These are phyloP conservation scores for Lacanobia wlatinum DNA, from an alignment of 2,888 invertebrate genomes.

Conservation along the genomic window DNA sequence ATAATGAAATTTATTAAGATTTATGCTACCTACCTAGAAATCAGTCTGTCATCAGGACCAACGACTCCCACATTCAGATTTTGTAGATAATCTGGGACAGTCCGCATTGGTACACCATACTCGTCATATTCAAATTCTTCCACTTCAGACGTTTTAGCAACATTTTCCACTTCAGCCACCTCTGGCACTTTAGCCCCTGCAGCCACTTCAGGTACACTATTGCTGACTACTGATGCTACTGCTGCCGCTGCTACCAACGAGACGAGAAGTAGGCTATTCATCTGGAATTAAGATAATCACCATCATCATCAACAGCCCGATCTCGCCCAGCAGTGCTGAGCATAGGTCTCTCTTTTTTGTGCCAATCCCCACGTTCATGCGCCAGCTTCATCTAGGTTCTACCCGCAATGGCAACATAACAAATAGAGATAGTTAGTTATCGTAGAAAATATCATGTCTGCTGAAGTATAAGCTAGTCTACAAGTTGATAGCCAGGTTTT, in stretches of 20 bases:
- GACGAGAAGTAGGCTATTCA: conserved; percentile 31
- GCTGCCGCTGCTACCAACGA: conserved; percentile 21
- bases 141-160: neutral
- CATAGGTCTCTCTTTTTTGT: too few species aligned
- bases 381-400: too few species aligned
- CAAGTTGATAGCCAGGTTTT: neutral
- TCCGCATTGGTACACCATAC: conserved; percentile 22
- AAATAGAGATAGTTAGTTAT: too few species aligned
- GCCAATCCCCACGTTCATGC: too few species aligned
- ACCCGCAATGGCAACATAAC: too few species aligned
- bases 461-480: neutral
- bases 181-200: neutral
- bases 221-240: conserved; percentile 3
- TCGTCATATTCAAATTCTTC: conserved; percentile 17
- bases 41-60: conserved; percentile 17
- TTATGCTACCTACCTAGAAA: conserved; percentile 18
- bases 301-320: too few species aligned
- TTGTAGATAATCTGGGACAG: conserved; percentile 7
- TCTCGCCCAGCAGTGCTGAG: too few species aligned
- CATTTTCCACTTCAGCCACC: neutral
- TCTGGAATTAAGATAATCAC: conserved; percentile 22
- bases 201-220: neutral
- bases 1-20: neutral
- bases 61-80: conserved; percentile 16
- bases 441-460: neutral